These are phyloP conservation scores for Patella depressa DNA, from an alignment of 2,888 invertebrate genomes.

Conservation along the genomic window DNA sequence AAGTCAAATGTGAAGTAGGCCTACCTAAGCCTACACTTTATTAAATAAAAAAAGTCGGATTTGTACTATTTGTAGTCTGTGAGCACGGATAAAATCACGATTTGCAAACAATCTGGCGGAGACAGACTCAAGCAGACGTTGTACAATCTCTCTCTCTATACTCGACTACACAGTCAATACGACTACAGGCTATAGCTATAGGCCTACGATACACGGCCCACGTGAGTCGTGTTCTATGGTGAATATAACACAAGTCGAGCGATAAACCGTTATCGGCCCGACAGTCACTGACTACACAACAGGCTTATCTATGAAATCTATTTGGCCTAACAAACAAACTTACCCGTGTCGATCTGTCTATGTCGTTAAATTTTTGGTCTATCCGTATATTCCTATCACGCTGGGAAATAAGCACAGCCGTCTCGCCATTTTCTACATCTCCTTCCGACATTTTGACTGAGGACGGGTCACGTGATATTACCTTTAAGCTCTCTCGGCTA, in stretches of 20 bases:
- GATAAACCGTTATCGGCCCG: background rate
- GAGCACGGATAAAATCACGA: too few species aligned
- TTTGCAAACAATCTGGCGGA: too few species aligned
- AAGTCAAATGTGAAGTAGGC: too few species aligned
- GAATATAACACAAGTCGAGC: background rate
- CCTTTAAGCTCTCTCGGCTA: conserved; percentile 18
- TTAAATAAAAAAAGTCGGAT: too few species aligned
- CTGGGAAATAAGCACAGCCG: conserved; percentile 43
- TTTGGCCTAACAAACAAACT: conserved; percentile 24
- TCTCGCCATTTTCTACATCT: conserved; percentile 48
- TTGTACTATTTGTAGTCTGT: too few species aligned
- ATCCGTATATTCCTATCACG: conserved; percentile 47
- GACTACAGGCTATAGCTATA: too few species aligned
- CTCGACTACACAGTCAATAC: too few species aligned
- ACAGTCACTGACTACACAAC: background rate
- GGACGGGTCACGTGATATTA: conserved; percentile 51
- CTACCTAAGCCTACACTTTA: too few species aligned
- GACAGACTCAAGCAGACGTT: too few species aligned
- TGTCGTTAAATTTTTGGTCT: conserved; percentile 58
- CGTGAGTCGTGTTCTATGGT: background rate
- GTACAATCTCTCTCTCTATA: too few species aligned
- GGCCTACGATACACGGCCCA: background rate
- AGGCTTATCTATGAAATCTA: background rate
- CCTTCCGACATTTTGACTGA: conserved; percentile 62
- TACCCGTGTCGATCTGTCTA: conserved; percentile 58